These are phyloP conservation scores for Tetraodon nigroviridis DNA, from an alignment of 2,113 vertebrate genomes.

Conservation along the genomic window DNA sequence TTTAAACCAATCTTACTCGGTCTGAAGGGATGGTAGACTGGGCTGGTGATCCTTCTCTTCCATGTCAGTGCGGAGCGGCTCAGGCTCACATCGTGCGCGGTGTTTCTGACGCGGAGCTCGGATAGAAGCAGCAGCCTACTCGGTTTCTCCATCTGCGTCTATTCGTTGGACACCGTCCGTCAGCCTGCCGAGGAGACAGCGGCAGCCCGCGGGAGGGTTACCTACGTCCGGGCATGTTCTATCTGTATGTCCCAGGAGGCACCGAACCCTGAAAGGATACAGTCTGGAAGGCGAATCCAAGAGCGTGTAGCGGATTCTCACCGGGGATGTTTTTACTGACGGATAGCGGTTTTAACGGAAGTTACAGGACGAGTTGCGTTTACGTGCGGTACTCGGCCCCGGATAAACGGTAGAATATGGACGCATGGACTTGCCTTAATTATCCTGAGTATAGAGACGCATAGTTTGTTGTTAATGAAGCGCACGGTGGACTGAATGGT, in stretches of 20 bases:
- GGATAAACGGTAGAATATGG: too few relatives aligned
- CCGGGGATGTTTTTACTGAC: conserved; percentile 18
- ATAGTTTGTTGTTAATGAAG: too few relatives aligned
- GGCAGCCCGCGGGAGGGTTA: conserved; percentile 29
- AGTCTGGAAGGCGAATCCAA: rapidly evolving
- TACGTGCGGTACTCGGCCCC: neutral
- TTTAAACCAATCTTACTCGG: conserved; percentile 51
- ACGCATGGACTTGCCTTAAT: too few relatives aligned
- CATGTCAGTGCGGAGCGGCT: conserved; percentile 51
- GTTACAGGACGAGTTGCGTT: conserved; percentile 47
- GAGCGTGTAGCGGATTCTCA: conserved; percentile 23
- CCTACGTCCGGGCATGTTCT: conserved; percentile 37
- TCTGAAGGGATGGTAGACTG: conserved; percentile 62
- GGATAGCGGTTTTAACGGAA: conserved; percentile 60
- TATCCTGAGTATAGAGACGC: too few relatives aligned
- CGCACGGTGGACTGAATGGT: too few relatives aligned
- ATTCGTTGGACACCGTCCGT: conserved; percentile 31
- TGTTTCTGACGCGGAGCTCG: conserved; percentile 58
- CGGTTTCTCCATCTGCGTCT: conserved; percentile 55
- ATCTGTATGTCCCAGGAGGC: neutral
- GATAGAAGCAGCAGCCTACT: conserved; percentile 50
- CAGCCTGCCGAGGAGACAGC: conserved; percentile 39
- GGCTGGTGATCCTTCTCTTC: conserved; percentile 54
- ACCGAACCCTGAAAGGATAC: neutral
- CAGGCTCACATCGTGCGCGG: conserved; percentile 58